Evolutionary conservation across 2,888 invertebrate genomes (phyloP), one percentile per base, ranked within the genome.

Genomic region (Hypena proboscidalis): DNA sequence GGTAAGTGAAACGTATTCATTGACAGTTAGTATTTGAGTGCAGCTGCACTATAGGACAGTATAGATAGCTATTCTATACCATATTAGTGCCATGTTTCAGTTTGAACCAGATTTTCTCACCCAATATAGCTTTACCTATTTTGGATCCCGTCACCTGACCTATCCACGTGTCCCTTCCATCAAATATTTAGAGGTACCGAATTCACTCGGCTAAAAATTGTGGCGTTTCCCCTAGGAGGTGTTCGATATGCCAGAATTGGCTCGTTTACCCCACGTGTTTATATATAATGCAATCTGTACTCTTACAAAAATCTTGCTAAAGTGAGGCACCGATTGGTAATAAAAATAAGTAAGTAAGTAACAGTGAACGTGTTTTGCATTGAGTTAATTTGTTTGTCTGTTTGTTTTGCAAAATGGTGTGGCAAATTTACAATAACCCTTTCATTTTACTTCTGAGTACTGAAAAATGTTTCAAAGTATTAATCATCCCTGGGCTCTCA

Each of bases 161-260:
- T 31, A 8, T 11, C 31, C 31, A 31, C 7, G n/a, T 31, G 11
- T 15, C 23, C 25, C 5, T 1, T n/a, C 4, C 26, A 25, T 35
- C 8, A 29, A 37, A 29, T 37, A 37, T 37, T 29, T 29, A 27
- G 9, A 9, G 19, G 5, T n/a, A 15, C 5, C 13, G 21, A 29
- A 10, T 37, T 29, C 15, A 15, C 1, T 9, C 3, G 10, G n/a
- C 37, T 17, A 10, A 29, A 36, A 20, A 10, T 27, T 22, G 21
- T 37, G 17, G 8, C n/a, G 7, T 10, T 5, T 29, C 22, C 37
- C 26, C 6, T 6, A 8, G 22, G 37, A 29, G 10, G 14, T 10
- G 22, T 10, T 11, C 22, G 15, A 22, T 30, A 37, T 29, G 21
- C 27, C 5, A 9, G 5, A 37, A 17, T 29, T 20, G 13, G 13